Base-by-base conservation (phyloP, 2,797 vertebrate species). In the Saxicola maurus region DNA sequence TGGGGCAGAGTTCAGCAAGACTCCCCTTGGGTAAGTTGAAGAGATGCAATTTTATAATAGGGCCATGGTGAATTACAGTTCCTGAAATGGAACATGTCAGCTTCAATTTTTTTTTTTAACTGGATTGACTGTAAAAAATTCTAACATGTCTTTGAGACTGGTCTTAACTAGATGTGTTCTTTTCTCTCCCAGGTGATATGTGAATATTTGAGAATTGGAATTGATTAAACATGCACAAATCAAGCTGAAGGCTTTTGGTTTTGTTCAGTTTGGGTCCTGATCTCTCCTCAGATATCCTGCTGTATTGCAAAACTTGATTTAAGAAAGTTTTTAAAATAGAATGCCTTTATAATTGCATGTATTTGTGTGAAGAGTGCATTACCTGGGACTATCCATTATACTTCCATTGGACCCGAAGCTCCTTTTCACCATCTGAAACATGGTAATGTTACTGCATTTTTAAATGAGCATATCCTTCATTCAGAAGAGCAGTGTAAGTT, bases 281-380 rank as follows among this genome's bases (percentile, higher is more conserved):
- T 82, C 69, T 91, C 82, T 94, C 87, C 91, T 94, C 30, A 31
- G 89, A 28, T 94, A 89, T 82, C 71, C 93, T 93, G 74, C 82
- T 93, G 82, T 86, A 83, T 89, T 87, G 82, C 77, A 84, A 74
- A 87, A 87, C 66, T 87, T 81, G 71, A 92, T 82, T 73, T 91
- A 88, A 86, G 82, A 43, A 91, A 84, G 85, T 93, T 91, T 94
- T 83, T 31, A 35, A 89, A 93, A 72, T 94, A 83, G 82, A 90
- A 89, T 89, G 89, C 87, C 77, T 87, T 69, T 95, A 59, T 91
- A 92, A 86, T 67, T 95, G 94, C 92, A 94, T 95, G 95, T 93
- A 74, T 94, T 82, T 88, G n/a, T 95, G 92, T 94, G 83, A 93
- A 73, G 87, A 93, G 88, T 94, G 75, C 87, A 84, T 89, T 93